Conservation (phyloP, 2,888 invertebrate species). For the Amaurobius ferox region DNA sequence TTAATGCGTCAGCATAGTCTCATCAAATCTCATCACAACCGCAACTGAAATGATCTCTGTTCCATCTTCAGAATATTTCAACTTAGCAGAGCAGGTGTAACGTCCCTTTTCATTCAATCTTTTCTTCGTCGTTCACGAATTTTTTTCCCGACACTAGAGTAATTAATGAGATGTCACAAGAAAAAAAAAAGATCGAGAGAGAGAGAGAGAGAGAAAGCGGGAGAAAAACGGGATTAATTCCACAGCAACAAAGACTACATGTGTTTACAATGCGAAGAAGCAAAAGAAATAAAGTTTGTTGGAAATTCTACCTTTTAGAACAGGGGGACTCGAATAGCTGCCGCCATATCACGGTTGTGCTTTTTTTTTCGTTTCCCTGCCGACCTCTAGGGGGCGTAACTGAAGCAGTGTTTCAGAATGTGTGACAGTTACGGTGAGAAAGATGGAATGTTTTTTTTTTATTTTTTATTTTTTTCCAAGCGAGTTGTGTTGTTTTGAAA, state of each 20-base stretch:
- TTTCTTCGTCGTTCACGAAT: not conserved
- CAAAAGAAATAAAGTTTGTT: slow-evolving; percentile 4
- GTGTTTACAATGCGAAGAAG: slow-evolving; percentile 6
- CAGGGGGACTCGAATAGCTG: not conserved
- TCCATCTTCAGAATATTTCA: not conserved
- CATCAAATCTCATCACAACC: not conserved
- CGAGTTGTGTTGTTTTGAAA: not conserved
- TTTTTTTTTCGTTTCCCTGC: not conserved
- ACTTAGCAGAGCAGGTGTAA: slow-evolving; percentile 13
- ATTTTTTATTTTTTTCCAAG: not conserved
- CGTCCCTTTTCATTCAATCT: not conserved
- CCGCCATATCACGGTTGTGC: not conserved
- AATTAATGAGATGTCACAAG: slow-evolving; percentile 2
- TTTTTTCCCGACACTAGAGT: slow-evolving; percentile 9
- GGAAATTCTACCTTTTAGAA: not conserved
- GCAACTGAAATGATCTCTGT: not conserved
- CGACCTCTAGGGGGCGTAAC: slow-evolving; percentile 14
- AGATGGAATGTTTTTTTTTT: slow-evolving; percentile 61
- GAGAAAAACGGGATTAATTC: slow-evolving; percentile 9
- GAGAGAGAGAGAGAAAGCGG: slow-evolving; percentile 4
- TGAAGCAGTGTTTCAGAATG: slow-evolving; percentile 19
- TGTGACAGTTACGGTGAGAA: slow-evolving; percentile 46
- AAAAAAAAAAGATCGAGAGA: no score
- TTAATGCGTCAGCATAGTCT: not conserved
- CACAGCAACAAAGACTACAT: slow-evolving; percentile 2